Conservation (phyloP, 2,797 vertebrate species). For the Cuniculus paca region DNA sequence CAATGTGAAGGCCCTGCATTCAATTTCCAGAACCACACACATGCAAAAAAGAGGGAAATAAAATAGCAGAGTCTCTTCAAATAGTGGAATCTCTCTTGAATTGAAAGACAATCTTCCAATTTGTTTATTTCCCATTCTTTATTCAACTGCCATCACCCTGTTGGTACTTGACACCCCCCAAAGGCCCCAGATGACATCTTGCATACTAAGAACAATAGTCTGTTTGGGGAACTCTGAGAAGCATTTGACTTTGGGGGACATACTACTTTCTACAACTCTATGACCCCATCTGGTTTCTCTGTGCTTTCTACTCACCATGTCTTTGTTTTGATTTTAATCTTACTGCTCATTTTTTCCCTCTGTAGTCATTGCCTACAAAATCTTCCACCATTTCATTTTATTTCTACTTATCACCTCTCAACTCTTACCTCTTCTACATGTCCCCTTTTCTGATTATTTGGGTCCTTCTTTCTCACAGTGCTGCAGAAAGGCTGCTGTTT, state of each 20-base stretch:
- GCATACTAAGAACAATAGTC: background rate
- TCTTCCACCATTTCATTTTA: background rate
- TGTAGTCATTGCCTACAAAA: background rate
- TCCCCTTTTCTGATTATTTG: background rate
- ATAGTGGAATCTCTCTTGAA: background rate
- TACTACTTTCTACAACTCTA: background rate
- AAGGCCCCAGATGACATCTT: background rate
- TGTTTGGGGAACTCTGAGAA: background rate
- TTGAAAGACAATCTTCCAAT: background rate
- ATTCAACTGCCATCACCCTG: background rate
- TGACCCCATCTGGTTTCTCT: background rate
- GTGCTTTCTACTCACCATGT: background rate
- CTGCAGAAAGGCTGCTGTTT: background rate
- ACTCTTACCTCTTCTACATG: background rate
- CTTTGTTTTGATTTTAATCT: background rate
- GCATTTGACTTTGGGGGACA: background rate
- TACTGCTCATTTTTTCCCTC: background rate
- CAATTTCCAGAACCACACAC: background rate
- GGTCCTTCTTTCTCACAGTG: background rate
- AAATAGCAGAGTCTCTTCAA: background rate
- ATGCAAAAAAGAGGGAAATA: background rate
- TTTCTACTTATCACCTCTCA: background rate
- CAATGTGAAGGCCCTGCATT: background rate
- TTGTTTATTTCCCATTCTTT: background rate
- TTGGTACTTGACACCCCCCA: background rate